Conservation (phyloP, 2,113 vertebrate genomes). For the Epinephelus cyanopodus region DNA sequence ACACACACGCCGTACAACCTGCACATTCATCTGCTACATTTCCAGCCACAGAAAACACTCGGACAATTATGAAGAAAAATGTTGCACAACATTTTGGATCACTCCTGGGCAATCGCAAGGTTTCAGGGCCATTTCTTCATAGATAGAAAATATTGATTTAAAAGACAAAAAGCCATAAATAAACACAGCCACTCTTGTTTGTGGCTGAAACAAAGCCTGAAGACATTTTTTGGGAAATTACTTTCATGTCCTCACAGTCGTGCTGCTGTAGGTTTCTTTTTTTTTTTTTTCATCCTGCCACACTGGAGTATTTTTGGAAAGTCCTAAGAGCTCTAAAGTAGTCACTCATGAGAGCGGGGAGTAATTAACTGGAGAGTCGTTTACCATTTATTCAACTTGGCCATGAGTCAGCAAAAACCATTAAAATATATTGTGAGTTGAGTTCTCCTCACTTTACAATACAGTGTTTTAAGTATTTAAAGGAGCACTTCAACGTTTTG, state of each 20-base stretch:
- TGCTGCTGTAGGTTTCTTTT: background rate
- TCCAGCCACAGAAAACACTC: slow-evolving; percentile 10
- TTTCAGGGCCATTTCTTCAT: slow-evolving; percentile 5
- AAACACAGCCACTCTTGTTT: slow-evolving; percentile 25
- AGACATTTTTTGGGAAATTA: slow-evolving; percentile 13
- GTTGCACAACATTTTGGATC: slow-evolving; percentile 8
- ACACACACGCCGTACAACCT: background rate
- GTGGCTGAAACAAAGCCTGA: slow-evolving; percentile 5
- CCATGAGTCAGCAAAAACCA: background rate
- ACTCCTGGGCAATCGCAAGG: slow-evolving; percentile 1
- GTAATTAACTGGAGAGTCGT: slow-evolving; percentile 41
- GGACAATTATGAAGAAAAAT: slow-evolving; percentile 13
- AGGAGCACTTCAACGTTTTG: no score
- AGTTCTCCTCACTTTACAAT: no score
- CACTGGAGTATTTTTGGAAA: slow-evolving; percentile 37
- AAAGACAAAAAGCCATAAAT: slow-evolving; percentile 19
- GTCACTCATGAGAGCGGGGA: background rate
- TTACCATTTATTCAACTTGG: slow-evolving; percentile 45
- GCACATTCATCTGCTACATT: slow-evolving; percentile 10
- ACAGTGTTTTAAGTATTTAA: no score
- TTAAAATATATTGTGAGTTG: no score
- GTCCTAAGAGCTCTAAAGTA: slow-evolving; percentile 13
- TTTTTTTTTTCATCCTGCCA: background rate
- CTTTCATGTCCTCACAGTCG: background rate
- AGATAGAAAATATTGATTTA: slow-evolving; percentile 34